These are phyloP conservation scores for Rafetus swinhoei DNA, from an alignment of 2,113 vertebrate genomes.

Conservation along the genomic window DNA sequence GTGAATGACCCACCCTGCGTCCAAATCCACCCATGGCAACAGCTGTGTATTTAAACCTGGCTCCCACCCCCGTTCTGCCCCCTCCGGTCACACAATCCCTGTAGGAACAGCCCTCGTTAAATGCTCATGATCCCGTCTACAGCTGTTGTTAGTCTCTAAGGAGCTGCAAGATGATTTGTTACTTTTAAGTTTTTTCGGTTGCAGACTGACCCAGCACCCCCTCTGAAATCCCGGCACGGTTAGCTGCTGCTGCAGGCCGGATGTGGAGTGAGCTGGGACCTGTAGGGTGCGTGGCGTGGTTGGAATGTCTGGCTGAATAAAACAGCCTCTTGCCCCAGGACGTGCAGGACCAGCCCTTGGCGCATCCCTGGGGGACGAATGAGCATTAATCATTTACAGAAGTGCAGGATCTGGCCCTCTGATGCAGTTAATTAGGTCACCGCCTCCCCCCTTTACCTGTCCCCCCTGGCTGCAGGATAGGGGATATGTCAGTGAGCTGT, in stretches of 20 bases:
- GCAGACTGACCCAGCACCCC: too few relatives aligned
- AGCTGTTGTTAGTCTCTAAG: too few relatives aligned
- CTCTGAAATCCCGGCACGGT: too few relatives aligned
- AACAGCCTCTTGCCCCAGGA: neutral
- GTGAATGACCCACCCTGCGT: neutral
- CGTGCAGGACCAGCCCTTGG: neutral
- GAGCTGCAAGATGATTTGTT: too few relatives aligned
- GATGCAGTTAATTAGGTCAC: neutral
- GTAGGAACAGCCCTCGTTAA: too few relatives aligned
- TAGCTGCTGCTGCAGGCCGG: too few relatives aligned
- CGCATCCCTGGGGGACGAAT: neutral
- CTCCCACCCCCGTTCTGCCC: neutral
- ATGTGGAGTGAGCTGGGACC: neutral
- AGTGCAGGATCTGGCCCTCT: neutral
- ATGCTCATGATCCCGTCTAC: too few relatives aligned
- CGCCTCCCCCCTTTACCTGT: neutral
- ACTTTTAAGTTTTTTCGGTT: too few relatives aligned
- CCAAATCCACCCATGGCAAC: neutral
- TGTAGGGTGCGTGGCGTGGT: neutral
- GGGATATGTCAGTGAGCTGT: neutral
- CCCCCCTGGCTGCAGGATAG: neutral
- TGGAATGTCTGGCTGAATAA: fast-evolving
- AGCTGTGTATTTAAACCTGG: neutral
- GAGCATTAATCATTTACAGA: neutral
- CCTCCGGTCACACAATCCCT: neutral